Evolutionary conservation across 2,113 vertebrate species (phyloP).

Genomic region (Tursiops truncatus): DNA sequence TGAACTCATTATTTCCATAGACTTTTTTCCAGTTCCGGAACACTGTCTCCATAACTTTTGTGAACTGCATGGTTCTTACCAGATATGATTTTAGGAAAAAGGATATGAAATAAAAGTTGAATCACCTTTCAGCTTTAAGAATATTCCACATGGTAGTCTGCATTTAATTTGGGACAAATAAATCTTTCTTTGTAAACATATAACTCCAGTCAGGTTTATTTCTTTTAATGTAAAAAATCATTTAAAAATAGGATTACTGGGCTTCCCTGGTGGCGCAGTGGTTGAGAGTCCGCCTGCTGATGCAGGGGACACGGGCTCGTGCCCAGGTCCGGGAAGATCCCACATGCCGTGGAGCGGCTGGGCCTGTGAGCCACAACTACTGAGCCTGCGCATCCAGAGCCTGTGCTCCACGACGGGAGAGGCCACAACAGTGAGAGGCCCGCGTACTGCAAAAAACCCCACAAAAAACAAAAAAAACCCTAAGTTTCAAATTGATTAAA

Average conservation of each 20-base stretch:
- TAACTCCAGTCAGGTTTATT: neutral
- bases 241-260: neutral
- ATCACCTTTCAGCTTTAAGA: neutral
- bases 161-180: neutral
- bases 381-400: no score
- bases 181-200: conserved; percentile 6
- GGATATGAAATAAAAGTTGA: neutral
- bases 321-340: no score
- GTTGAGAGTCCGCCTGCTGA: no score
- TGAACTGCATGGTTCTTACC: neutral
- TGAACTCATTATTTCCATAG: neutral
- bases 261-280: no score
- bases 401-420: no score
- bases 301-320: no score
- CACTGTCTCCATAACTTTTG: neutral
- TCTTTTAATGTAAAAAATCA: neutral
- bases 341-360: no score
- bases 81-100: neutral
- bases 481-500: no score
- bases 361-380: no score
- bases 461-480: neutral
- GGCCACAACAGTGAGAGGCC: no score
- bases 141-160: neutral
- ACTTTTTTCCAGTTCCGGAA: neutral
- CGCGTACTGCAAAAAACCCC: no score